A percentile compares a stretch with the other conserved stretches of the same genome.
Conservation (phyloP, 2,888 invertebrate genomes). For the Asteroscopus sphinx region DNA sequence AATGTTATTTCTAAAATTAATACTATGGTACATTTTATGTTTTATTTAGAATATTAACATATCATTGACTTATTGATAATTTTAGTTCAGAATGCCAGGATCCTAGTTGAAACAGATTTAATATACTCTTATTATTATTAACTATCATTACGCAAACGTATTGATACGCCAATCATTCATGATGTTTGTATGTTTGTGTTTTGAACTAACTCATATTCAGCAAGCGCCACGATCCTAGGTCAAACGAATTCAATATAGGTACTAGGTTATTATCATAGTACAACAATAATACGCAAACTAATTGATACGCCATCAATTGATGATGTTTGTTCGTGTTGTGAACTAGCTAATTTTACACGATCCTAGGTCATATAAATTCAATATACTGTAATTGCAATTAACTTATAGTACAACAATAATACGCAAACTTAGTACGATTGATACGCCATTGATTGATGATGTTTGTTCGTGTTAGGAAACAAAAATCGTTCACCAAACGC, state of each 20-base stretch:
- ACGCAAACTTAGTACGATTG: too few relatives aligned
- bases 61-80: too few relatives aligned
- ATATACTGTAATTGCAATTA: slow-evolving; percentile 43
- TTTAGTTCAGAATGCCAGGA: too few relatives aligned
- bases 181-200: slow-evolving; percentile 9
- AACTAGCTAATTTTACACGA: slow-evolving; percentile 33
- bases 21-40: too few relatives aligned
- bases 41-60: too few relatives aligned
- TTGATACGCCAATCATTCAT: slow-evolving; percentile 26
- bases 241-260: slow-evolving; percentile 44
- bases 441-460: slow-evolving; percentile 25
- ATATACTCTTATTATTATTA: slow-evolving; percentile 22
- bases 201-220: slow-evolving; percentile 31
- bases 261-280: slow-evolving; percentile 27
- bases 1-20: too few relatives aligned
- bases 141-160: too few relatives aligned
- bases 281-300: too few relatives aligned
- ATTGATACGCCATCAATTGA: slow-evolving; percentile 19
- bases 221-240: slow-evolving; percentile 30
- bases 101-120: slow-evolving; percentile 36
- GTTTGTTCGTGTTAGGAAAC: slow-evolving; percentile 8
- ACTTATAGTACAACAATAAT: too few relatives aligned
- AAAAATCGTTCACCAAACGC: slow-evolving; percentile 41
- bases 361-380: slow-evolving; percentile 36
- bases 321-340: slow-evolving; percentile 11